phyloP scores from a whole-genome alignment of 2,888 invertebrate species.

The Thelaira solivaga region DNA sequence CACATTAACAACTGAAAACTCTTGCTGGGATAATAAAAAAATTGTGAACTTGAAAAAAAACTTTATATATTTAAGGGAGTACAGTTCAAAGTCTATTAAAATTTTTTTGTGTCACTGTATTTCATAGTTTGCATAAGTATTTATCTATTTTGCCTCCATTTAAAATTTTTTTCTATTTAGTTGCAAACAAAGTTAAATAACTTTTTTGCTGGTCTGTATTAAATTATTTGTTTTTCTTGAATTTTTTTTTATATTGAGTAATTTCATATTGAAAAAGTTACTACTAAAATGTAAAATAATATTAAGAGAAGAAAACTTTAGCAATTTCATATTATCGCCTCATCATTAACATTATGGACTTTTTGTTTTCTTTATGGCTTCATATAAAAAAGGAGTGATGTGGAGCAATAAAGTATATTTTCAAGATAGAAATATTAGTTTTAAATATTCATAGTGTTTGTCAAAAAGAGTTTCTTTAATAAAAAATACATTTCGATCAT shows the following conservation, averaged over 20 bases:
- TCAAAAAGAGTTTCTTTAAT: too few species aligned
- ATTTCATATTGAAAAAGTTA: conserved; percentile 42
- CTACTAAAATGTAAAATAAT: conserved; percentile 44
- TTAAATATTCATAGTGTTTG: too few species aligned
- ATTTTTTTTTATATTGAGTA: conserved; percentile 13
- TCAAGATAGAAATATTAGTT: neutral
- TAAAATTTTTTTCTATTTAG: conserved; percentile 41
- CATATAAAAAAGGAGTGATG: conserved; percentile 29
- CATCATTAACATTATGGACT: conserved; percentile 70
- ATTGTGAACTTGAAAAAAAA: too few species aligned
- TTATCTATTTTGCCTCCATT: conserved; percentile 47
- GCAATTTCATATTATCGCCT: conserved; percentile 73
- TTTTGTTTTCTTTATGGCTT: neutral
- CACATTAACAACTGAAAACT: too few species aligned
- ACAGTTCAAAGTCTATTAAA: too few species aligned
- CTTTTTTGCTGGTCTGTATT: conserved; percentile 28
- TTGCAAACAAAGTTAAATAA: conserved; percentile 36
- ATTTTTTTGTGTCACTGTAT: too few species aligned
- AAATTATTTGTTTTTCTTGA: conserved; percentile 14
- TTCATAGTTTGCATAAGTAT: conserved; percentile 54
- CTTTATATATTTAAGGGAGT: too few species aligned
- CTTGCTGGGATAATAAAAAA: too few species aligned
- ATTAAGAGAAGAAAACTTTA: conserved; percentile 69
- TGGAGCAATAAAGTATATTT: neutral
- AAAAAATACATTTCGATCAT: too few species aligned